A percentile compares a stretch with the other conserved stretches of the same genome.
Conservation (phyloP, 23 tunicate genomes). For the Halocynthia roretzi region DNA sequence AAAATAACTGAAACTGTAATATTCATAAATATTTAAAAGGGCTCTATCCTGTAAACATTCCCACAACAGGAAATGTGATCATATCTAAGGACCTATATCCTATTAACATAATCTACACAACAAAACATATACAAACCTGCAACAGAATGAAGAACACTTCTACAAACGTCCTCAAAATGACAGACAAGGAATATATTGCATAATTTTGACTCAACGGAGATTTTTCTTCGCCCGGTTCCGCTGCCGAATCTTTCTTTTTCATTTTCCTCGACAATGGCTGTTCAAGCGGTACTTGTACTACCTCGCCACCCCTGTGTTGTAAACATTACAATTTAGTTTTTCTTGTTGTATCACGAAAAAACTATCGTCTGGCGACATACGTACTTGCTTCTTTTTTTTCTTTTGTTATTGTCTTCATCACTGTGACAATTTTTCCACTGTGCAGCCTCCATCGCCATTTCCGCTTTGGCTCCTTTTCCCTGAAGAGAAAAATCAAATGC, state of each 20-base stretch:
- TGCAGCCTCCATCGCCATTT: neutral
- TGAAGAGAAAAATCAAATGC: neutral
- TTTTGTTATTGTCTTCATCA: conserved; percentile 22
- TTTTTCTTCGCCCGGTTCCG: conserved; percentile 54
- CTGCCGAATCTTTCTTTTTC: conserved; percentile 13
- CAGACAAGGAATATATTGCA: conserved; percentile 76
- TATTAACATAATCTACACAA: too few species aligned
- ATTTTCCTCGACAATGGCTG: neutral
- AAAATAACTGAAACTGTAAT: too few species aligned
- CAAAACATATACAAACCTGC: conserved; percentile 38
- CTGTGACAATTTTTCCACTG: conserved; percentile 20
- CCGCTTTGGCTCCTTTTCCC: conserved; percentile 15
- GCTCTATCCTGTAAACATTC: too few species aligned
- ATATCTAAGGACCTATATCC: too few species aligned
- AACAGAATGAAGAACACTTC: conserved; percentile 84
- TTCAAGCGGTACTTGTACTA: neutral
- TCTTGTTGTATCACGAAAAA: too few species aligned
- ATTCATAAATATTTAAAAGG: too few species aligned
- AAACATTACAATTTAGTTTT: too few species aligned
- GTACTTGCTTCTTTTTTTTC: conserved; percentile 18
- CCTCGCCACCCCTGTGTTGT: too few species aligned
- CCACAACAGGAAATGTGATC: too few species aligned
- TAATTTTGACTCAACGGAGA: conserved; percentile 73
- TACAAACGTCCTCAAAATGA: conserved; percentile 66
- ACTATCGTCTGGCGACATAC: neutral